phyloP scores from a whole-genome alignment of 2,797 vertebrate species.

The Amniataba percoides region DNA sequence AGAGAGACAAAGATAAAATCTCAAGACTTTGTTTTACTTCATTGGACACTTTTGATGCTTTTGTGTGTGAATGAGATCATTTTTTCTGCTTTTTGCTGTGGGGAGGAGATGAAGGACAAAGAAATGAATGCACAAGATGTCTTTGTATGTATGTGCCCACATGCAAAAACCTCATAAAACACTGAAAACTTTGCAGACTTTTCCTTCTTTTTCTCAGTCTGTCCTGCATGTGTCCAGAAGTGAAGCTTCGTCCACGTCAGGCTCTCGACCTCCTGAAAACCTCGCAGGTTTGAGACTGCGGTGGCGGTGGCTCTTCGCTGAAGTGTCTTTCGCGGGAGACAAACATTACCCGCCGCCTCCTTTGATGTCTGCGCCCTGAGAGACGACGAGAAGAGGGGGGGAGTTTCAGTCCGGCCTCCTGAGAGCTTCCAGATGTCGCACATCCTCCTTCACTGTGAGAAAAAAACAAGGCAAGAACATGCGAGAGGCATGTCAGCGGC shows the following conservation, averaged over 20 bases:
- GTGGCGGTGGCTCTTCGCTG: conserved; percentile 8
- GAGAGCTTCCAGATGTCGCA: conserved; percentile 77
- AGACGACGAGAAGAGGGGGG: conserved; percentile 37
- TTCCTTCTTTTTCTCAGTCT: background rate
- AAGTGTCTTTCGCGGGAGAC: background rate
- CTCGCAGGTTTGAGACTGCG: background rate
- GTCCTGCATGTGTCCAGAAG: background rate
- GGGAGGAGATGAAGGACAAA: no score
- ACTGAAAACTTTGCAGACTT: no score
- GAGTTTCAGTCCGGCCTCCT: conserved; percentile 33
- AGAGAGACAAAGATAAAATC: no score
- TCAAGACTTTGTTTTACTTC: no score
- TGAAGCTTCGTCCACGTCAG: background rate
- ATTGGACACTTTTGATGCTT: no score
- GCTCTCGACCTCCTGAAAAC: background rate
- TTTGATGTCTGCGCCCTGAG: conserved; percentile 68
- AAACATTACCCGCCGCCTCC: conserved; percentile 42
- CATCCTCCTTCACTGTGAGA: conserved; percentile 64
- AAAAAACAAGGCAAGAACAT: conserved; percentile 49
- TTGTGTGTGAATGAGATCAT: no score
- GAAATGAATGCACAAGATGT: no score
- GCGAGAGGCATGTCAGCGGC: conserved; percentile 34
- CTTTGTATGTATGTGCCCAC: no score
- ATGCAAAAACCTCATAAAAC: no score
- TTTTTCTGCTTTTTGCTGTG: no score